Evolutionary conservation across 2,888 invertebrate genomes (phyloP).

Genomic region (Andrena fulva): DNA sequence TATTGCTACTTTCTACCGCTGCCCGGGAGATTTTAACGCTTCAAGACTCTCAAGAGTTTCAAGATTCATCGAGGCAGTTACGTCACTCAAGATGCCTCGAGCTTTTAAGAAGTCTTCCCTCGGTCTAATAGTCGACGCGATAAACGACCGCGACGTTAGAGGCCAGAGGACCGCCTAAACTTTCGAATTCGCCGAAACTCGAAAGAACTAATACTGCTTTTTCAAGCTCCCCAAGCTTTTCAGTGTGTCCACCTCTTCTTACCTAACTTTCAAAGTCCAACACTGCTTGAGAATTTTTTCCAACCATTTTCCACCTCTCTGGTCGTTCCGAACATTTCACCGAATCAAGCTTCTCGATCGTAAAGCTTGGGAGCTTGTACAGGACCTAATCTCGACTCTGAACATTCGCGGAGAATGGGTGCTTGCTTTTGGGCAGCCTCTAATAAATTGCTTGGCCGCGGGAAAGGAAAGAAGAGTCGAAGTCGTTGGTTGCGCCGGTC

Average conservation of each 20-base stretch:
- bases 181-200: neutral
- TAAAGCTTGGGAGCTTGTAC: too few relatives aligned
- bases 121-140: neutral
- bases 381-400: too few relatives aligned
- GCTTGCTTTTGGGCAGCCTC: too few relatives aligned
- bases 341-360: too few relatives aligned
- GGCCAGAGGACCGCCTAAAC: neutral
- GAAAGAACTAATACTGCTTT: neutral
- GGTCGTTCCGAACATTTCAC: too few relatives aligned
- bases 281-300: too few relatives aligned
- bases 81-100: neutral
- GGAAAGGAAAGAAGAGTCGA: neutral
- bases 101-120: neutral
- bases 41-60: neutral
- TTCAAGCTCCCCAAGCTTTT: too few relatives aligned
- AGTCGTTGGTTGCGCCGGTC: neutral
- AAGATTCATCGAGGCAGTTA: constrained; percentile 8
- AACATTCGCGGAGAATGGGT: too few relatives aligned
- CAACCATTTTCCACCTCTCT: too few relatives aligned
- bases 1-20: constrained; percentile 14
- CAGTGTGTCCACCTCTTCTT: too few relatives aligned
- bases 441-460: neutral
- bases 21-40: neutral
- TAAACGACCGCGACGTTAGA: too few relatives aligned
- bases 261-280: too few relatives aligned